A percentile compares a stretch with the other conserved stretches of the same genome.
Evolutionary conservation across 1,140 invertebrate genomes (phyloP).

Genomic region (Drosophila willistoni): DNA sequence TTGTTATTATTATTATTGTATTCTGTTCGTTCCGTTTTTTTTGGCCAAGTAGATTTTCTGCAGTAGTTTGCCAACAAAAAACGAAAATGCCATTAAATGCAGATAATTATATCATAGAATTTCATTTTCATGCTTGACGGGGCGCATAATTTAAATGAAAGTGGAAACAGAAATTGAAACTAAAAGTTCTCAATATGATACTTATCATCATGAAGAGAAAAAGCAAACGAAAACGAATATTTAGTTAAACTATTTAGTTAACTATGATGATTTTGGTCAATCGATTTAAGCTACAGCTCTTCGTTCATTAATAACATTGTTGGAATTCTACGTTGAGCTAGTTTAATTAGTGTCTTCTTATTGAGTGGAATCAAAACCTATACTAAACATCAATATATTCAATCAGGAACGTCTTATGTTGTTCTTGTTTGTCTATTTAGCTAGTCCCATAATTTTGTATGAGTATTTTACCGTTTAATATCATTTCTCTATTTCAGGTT

Average conservation of each 20-base stretch:
- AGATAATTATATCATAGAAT: slow-evolving; percentile 47
- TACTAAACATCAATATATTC: too few relatives aligned
- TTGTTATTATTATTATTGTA: slow-evolving; percentile 54
- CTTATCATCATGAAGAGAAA: background rate
- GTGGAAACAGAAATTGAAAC: slow-evolving; percentile 10
- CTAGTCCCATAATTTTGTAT: too few relatives aligned
- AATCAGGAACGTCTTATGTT: too few relatives aligned
- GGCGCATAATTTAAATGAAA: slow-evolving; percentile 26
- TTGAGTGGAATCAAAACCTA: too few relatives aligned
- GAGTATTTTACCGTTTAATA: too few relatives aligned
- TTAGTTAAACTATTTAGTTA: background rate
- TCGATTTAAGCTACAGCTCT: too few relatives aligned
- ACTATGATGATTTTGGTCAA: too few relatives aligned
- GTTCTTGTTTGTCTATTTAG: too few relatives aligned
- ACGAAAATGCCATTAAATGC: slow-evolving; percentile 56
- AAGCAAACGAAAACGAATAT: background rate
- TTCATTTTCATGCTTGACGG: slow-evolving; percentile 43
- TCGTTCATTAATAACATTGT: too few relatives aligned
- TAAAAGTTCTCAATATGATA: background rate
- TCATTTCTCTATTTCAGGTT: too few relatives aligned
- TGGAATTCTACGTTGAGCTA: too few relatives aligned
- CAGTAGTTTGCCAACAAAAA: slow-evolving; percentile 40
- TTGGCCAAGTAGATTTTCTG: background rate
- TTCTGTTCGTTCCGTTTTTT: slow-evolving; percentile 15
- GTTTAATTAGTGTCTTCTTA: too few relatives aligned